These are phyloP conservation scores for Diorhabda sublineata DNA, from an alignment of 1,140 invertebrate genomes.

Conservation along the genomic window DNA sequence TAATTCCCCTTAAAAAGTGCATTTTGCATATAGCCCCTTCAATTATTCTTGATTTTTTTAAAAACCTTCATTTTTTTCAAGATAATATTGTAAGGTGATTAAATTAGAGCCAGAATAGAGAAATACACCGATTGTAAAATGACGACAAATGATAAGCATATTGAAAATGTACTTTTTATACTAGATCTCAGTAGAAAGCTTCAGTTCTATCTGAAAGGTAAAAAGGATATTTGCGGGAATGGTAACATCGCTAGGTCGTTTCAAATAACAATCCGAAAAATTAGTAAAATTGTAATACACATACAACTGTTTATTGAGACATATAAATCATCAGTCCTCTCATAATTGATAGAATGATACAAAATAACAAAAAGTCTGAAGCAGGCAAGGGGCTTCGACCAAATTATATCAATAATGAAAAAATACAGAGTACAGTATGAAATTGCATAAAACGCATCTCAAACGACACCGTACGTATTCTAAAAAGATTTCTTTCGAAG, in stretches of 20 bases:
- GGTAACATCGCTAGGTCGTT: not conserved
- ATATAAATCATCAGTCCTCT: constrained; percentile 52
- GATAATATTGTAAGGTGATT: too few relatives aligned
- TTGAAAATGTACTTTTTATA: too few relatives aligned
- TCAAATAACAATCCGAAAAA: constrained; percentile 36
- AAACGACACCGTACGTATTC: not conserved
- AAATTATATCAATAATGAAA: constrained; percentile 28
- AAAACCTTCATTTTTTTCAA: too few relatives aligned
- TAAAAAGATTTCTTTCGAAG: constrained; percentile 1
- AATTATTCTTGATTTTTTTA: too few relatives aligned
- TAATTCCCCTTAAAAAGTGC: too few relatives aligned
- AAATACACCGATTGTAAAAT: too few relatives aligned
- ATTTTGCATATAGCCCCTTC: too few relatives aligned
- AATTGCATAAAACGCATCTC: constrained; percentile 17
- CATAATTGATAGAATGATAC: constrained; percentile 48
- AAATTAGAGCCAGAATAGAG: too few relatives aligned
- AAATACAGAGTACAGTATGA: constrained; percentile 17
- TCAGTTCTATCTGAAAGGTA: not conserved
- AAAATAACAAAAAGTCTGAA: constrained; percentile 31
- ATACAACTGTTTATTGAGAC: constrained; percentile 69
- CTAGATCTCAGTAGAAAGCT: too few relatives aligned
- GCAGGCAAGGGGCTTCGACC: constrained; percentile 25
- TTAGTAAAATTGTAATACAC: constrained; percentile 59
- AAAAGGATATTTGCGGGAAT: not conserved
- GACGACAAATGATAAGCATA: too few relatives aligned